Evolutionary conservation across 1,140 invertebrate genomes (phyloP).

Genomic region (Nylanderia fulva): DNA sequence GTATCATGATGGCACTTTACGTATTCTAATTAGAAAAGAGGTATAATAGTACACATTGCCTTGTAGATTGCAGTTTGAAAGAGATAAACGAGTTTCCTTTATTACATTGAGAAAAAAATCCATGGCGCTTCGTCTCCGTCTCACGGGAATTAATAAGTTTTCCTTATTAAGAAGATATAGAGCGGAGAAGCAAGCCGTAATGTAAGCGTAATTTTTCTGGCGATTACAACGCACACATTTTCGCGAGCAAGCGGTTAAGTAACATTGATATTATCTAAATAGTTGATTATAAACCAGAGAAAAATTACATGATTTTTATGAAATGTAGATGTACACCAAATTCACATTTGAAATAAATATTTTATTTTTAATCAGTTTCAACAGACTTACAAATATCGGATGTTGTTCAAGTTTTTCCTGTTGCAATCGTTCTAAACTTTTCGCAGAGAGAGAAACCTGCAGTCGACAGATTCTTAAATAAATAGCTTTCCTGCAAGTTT

Average conservation of each 20-base stretch:
- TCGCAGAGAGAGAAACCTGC: background rate
- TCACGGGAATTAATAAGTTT: conserved; percentile 44
- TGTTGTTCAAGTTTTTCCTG: background rate
- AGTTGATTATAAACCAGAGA: background rate
- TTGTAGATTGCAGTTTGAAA: conserved; percentile 16
- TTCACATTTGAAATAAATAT: background rate
- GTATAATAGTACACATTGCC: background rate
- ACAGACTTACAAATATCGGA: background rate
- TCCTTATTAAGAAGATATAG: conserved; percentile 49
- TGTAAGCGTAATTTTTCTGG: conserved; percentile 37
- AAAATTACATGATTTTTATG: background rate
- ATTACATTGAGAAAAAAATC: background rate
- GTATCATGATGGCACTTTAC: background rate
- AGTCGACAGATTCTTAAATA: background rate
- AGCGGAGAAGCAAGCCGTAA: conserved; percentile 35
- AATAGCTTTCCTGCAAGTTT: background rate
- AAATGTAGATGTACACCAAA: background rate
- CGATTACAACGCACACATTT: conserved; percentile 4
- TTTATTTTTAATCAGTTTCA: conserved; percentile 5
- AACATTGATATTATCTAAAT: conserved; percentile 1
- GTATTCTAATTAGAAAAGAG: conserved; percentile 14
- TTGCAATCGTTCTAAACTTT: background rate
- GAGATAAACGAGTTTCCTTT: conserved; percentile 27
- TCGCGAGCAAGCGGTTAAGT: background rate
- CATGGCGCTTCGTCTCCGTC: conserved; percentile 3